Conservation (phyloP, 1,140 invertebrate species). For the Eumaeus atala region DNA sequence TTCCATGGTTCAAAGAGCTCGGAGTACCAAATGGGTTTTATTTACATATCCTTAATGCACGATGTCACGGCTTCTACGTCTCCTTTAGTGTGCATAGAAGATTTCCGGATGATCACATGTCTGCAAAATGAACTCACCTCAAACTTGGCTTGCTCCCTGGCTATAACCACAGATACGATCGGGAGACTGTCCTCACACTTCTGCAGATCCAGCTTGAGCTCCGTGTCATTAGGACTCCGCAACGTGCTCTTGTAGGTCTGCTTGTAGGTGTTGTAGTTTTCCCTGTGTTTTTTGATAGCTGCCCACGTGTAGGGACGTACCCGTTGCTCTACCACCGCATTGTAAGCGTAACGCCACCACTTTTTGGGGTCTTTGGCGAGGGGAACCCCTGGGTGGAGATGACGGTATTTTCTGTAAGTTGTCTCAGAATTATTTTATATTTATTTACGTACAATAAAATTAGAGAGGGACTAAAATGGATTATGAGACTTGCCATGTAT, state of each 20-base stretch:
- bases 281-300: slow-evolving; percentile 80
- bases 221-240: slow-evolving; percentile 81
- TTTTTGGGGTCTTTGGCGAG: slow-evolving; percentile 67
- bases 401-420: slow-evolving; percentile 72
- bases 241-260: slow-evolving; percentile 83
- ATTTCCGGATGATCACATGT: no score
- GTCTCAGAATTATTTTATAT: no score
- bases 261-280: slow-evolving; percentile 83
- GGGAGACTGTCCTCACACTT: slow-evolving; percentile 84
- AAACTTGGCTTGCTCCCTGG: slow-evolving; percentile 86
- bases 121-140: slow-evolving; percentile 40
- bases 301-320: slow-evolving; percentile 84
- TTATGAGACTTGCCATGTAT: no score
- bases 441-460: no score
- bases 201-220: slow-evolving; percentile 82
- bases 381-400: slow-evolving; percentile 67
- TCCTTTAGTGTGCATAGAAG: no score
- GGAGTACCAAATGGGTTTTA: no score
- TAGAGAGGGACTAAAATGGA: no score
- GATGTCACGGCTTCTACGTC: no score
- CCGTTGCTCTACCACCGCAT: slow-evolving; percentile 81
- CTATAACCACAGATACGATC: slow-evolving; percentile 85
- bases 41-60: no score
- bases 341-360: slow-evolving; percentile 89
- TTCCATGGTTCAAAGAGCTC: no score